These are phyloP conservation scores for Centruroides sculpturatus DNA, from an alignment of 1,140 invertebrate genomes.

Conservation along the genomic window DNA sequence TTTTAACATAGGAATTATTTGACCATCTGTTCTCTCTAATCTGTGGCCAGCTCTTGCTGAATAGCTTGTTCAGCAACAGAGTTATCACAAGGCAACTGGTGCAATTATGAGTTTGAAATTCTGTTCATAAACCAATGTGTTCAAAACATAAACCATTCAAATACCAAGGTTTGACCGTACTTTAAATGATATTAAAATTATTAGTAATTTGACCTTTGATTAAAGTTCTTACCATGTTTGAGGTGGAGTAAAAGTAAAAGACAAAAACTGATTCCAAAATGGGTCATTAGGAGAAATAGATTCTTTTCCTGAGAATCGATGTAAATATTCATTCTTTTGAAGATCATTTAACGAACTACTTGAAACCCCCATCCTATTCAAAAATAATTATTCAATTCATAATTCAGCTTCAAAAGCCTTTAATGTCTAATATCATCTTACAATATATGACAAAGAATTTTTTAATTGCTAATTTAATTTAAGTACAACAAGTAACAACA, in stretches of 20 bases:
- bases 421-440: neutral
- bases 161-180: neutral
- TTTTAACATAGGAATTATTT: too few relatives aligned
- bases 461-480: too few relatives aligned
- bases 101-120: too few relatives aligned
- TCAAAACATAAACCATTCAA: neutral
- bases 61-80: too few relatives aligned
- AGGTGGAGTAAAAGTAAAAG: conserved; percentile 72
- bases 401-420: neutral
- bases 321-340: conserved; percentile 61
- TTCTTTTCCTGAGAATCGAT: conserved; percentile 58
- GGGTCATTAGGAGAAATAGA: conserved; percentile 71
- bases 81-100: too few relatives aligned
- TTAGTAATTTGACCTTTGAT: too few relatives aligned
- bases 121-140: too few relatives aligned
- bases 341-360: conserved; percentile 68
- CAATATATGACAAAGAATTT: neutral
- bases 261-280: conserved; percentile 85
- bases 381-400: too few relatives aligned
- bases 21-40: too few relatives aligned
- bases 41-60: too few relatives aligned
- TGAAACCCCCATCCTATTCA: conserved; percentile 60
- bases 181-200: neutral
- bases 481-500: neutral
- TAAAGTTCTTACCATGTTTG: conserved; percentile 44